A percentile compares a stretch with the other conserved stretches of the same genome.
Evolutionary conservation across 2,113 vertebrate species (phyloP).

Genomic region (Anarrhichthys ocellatus): DNA sequence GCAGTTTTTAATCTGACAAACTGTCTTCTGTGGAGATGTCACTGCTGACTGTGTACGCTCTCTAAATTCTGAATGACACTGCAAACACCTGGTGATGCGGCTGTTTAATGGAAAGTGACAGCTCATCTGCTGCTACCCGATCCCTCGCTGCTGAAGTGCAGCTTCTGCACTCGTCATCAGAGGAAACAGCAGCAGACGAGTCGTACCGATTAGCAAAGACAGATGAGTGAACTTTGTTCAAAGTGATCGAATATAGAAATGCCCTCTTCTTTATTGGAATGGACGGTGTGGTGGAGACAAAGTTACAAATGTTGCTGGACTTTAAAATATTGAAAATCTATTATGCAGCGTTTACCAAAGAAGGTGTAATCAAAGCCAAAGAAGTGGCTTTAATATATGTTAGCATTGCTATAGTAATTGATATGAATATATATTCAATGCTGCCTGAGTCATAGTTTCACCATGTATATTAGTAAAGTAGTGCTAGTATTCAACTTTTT

Average conservation of each 20-base stretch:
- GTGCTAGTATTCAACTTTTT: neutral
- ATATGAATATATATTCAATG: neutral
- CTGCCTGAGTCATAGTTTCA: neutral
- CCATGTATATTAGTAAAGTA: neutral
- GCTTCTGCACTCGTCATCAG: conserved; percentile 30
- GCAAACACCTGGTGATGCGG: conserved; percentile 42
- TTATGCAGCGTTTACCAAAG: neutral
- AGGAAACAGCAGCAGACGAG: conserved; percentile 30
- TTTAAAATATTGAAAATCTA: neutral
- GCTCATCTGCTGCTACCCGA: conserved; percentile 50
- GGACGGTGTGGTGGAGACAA: conserved; percentile 7
- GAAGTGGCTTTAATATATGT: neutral
- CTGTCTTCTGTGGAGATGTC: conserved; percentile 47
- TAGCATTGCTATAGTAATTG: neutral
- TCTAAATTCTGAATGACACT: conserved; percentile 58
- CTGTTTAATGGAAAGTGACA: conserved; percentile 61
- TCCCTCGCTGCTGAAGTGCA: conserved; percentile 24
- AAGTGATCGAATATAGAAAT: conserved; percentile 1
- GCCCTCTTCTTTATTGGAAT: neutral
- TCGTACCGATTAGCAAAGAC: conserved; percentile 28
- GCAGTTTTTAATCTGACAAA: conserved; percentile 58
- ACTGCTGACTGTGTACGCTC: conserved; percentile 35
- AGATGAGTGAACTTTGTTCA: conserved; percentile 40
- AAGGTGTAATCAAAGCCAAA: neutral
- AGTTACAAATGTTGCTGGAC: conserved; percentile 1